These are phyloP conservation scores for Drosophila kanapiae DNA, from an alignment of 1,140 invertebrate species.

Conservation along the genomic window DNA sequence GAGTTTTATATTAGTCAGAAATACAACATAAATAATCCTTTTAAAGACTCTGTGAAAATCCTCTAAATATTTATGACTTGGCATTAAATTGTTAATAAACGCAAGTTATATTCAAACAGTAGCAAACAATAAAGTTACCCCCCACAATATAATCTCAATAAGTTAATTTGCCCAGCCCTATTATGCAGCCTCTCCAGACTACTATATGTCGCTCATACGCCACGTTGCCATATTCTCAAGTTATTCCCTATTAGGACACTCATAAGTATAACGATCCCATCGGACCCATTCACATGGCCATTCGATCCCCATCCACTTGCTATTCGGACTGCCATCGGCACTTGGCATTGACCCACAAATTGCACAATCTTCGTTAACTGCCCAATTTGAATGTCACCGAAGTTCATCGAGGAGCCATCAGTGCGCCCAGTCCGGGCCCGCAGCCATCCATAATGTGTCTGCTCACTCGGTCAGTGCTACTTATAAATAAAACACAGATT, in stretches of 20 bases:
- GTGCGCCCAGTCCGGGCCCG: slow-evolving; percentile 1
- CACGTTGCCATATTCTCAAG: slow-evolving; percentile 12
- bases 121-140: too few relatives aligned
- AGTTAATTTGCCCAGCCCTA: background rate
- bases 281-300: slow-evolving; percentile 37
- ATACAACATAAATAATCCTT: background rate
- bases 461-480: slow-evolving; percentile 41
- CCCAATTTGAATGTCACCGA: slow-evolving; percentile 60
- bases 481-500: slow-evolving; percentile 76
- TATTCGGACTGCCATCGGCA: slow-evolving; percentile 35
- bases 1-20: too few relatives aligned
- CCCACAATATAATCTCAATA: background rate
- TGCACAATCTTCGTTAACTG: slow-evolving; percentile 64
- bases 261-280: slow-evolving; percentile 33
- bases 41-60: background rate
- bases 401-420: slow-evolving; percentile 50
- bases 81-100: background rate
- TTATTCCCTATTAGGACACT: slow-evolving; percentile 22
- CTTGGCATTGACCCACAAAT: slow-evolving; percentile 61
- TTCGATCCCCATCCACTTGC: slow-evolving; percentile 31
- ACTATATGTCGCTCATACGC: slow-evolving; percentile 21
- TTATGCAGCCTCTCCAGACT: background rate
- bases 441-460: slow-evolving; percentile 52
- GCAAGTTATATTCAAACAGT: background rate
- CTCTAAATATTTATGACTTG: too few relatives aligned